Conservation (phyloP, 2,113 vertebrate species). For the Anhinga anhinga region DNA sequence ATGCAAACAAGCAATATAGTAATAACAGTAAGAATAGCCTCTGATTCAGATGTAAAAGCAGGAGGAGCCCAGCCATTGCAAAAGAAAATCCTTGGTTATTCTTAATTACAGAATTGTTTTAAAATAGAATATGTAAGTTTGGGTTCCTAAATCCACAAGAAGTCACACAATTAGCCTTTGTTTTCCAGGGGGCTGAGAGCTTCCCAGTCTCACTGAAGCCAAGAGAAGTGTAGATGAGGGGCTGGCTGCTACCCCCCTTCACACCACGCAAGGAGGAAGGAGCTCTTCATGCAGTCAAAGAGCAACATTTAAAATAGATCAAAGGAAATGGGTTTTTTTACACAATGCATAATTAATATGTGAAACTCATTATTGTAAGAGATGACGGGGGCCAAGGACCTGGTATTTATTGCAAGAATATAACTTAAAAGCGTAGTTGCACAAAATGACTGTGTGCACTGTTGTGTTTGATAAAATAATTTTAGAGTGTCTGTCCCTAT, state of each 20-base stretch:
- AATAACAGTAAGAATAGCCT: not conserved
- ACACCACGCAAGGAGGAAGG: not conserved
- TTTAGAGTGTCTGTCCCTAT: not conserved
- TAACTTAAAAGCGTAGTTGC: not conserved
- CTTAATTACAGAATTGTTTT: not conserved
- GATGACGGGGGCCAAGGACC: not conserved
- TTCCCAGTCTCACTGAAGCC: not conserved
- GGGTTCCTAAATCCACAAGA: not conserved
- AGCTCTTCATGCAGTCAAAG: not conserved
- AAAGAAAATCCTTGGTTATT: not conserved
- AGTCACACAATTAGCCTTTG: not conserved
- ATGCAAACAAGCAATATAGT: not conserved
- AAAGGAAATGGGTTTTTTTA: conserved; percentile 11
- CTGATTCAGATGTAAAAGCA: not conserved
- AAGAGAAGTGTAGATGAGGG: not conserved
- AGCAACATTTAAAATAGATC: conserved; percentile 19
- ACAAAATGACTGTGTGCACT: not conserved
- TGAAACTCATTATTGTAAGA: not conserved
- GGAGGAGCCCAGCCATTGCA: not conserved
- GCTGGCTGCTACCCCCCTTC: not conserved
- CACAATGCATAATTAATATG: conserved; percentile 7
- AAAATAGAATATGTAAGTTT: not conserved
- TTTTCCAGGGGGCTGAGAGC: not conserved
- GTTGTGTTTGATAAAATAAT: not conserved
- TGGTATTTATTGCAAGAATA: not conserved